Evolutionary conservation across 2,113 vertebrate species (phyloP).

Genomic region (Glareola pratincola): DNA sequence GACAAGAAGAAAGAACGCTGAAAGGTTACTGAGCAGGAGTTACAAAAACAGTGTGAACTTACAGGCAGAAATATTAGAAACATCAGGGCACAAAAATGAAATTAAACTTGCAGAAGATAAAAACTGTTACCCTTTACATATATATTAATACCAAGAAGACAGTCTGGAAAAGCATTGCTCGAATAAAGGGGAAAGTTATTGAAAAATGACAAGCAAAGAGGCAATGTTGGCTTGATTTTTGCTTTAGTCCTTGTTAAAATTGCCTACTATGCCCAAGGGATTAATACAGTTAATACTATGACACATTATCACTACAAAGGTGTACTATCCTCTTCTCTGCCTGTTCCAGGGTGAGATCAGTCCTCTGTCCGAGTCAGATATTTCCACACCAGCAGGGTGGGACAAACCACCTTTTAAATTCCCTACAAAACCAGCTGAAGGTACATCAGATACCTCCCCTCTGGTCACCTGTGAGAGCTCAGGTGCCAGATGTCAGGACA

Average conservation of each 20-base stretch:
- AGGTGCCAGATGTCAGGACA: not conserved
- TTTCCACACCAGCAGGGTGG: not conserved
- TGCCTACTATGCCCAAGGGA: not conserved
- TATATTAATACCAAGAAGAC: not conserved
- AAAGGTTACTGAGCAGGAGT: slow-evolving; percentile 8
- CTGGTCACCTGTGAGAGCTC: not conserved
- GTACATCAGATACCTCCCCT: not conserved
- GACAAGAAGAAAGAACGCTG: slow-evolving; percentile 32
- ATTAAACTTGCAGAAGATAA: not conserved
- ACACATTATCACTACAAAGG: not conserved
- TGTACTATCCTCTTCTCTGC: not conserved
- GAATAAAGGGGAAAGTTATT: not conserved
- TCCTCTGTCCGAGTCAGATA: not conserved
- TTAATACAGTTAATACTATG: not conserved
- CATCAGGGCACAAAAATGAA: not conserved
- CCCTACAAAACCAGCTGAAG: not conserved
- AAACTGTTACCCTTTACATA: not conserved
- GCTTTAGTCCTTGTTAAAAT: not conserved
- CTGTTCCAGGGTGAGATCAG: not conserved
- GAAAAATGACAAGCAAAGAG: not conserved
- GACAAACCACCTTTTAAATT: not conserved
- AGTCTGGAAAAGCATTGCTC: not conserved
- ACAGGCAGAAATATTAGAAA: not conserved
- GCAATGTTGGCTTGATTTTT: not conserved
- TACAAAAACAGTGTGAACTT: not conserved